phyloP scores from a whole-genome alignment of 2,113 vertebrate species.

The Leucosticte australis region DNA sequence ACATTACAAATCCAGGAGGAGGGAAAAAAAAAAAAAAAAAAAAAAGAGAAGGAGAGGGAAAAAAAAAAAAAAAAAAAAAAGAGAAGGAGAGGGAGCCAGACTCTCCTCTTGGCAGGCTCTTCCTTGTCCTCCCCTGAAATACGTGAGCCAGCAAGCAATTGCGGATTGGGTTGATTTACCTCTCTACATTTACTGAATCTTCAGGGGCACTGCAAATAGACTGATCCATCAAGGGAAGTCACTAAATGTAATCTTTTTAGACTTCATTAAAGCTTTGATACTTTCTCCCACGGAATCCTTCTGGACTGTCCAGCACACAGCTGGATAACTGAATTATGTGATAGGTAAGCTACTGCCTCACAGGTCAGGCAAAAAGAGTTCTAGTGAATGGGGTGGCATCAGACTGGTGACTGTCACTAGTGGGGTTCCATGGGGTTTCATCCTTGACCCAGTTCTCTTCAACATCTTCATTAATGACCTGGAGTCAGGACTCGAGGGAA shows the following conservation, averaged over 20 bases:
- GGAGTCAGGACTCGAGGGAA: rapidly evolving
- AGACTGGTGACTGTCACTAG: not conserved
- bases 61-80: too few species aligned
- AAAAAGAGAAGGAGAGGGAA: not conserved
- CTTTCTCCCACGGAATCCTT: not conserved
- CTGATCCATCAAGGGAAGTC: not conserved
- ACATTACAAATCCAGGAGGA: not conserved
- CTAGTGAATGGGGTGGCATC: not conserved
- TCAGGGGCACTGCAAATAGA: not conserved
- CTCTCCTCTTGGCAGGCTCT: not conserved
- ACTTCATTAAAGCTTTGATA: not conserved
- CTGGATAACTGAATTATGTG: not conserved
- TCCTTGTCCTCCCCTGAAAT: not conserved
- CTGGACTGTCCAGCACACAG: not conserved
- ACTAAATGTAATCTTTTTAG: not conserved
- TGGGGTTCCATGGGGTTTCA: not conserved
- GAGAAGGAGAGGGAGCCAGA: not conserved
- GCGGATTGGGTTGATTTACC: not conserved
- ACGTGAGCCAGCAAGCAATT: not conserved
- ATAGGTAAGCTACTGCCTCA: not conserved
- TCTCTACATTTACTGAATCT: not conserved
- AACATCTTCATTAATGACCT: not conserved
- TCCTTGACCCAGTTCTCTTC: not conserved
- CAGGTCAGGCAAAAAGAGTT: not conserved
- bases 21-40: rapidly evolving